Evolutionary conservation across 2,888 invertebrate species (phyloP).

Genomic region (Drosophila multiciliata): DNA sequence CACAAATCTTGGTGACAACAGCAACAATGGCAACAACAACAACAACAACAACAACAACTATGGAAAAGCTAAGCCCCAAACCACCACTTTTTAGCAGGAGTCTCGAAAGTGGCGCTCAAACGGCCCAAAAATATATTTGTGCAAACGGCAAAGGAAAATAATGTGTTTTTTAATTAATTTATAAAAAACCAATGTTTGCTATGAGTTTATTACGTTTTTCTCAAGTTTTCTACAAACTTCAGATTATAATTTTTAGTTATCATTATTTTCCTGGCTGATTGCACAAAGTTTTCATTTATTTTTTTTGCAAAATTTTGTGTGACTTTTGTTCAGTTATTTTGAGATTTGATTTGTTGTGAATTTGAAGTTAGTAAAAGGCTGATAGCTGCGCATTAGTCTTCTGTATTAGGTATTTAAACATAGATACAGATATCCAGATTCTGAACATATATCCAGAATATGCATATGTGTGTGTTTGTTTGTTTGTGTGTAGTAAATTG

Average conservation of each 20-base stretch:
- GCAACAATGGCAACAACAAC: constrained; percentile 49
- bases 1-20: constrained; percentile 68
- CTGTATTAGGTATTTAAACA: constrained; percentile 56
- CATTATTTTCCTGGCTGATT: constrained; percentile 9
- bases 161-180: background rate
- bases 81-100: constrained; percentile 68
- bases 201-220: background rate
- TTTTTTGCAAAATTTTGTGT: background rate
- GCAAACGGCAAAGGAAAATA: constrained; percentile 35
- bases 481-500: constrained; percentile 54
- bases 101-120: constrained; percentile 27
- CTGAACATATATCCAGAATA: constrained; percentile 8
- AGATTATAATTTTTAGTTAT: background rate
- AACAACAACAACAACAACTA: constrained; percentile 49
- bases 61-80: constrained; percentile 83
- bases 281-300: constrained; percentile 37
- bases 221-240: background rate
- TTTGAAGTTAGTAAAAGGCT: constrained; percentile 63
- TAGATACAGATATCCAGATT: constrained; percentile 20
- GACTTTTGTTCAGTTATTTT: background rate
- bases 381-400: constrained; percentile 75
- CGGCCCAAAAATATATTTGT: constrained; percentile 19
- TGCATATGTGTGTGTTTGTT: constrained; percentile 20
- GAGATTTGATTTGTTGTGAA: constrained; percentile 26
- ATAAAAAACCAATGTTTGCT: background rate